A percentile compares a stretch with the other conserved stretches of the same genome.
These are phyloP conservation scores for Nesospiza acunhae DNA, from an alignment of 2,113 vertebrate genomes.

Conservation along the genomic window DNA sequence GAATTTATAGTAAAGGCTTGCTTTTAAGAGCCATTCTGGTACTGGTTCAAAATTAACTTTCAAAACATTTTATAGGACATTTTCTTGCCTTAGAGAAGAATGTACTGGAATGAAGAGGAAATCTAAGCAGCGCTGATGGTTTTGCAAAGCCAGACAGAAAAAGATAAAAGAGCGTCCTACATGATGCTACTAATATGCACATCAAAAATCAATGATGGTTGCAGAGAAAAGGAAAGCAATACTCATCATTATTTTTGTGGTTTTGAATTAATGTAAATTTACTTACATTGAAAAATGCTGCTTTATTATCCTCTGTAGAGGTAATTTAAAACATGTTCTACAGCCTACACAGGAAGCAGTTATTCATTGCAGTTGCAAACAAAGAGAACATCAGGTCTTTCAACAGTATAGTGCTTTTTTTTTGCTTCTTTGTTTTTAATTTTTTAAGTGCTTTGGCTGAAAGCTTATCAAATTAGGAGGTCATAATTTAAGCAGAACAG, in stretches of 20 bases:
- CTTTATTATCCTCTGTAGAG: background rate
- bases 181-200: background rate
- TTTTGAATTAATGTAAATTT: background rate
- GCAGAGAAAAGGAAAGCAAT: background rate
- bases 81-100: constrained; percentile 54
- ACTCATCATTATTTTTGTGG: background rate
- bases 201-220: background rate
- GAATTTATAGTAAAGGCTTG: constrained; percentile 45
- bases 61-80: constrained; percentile 33
- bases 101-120: constrained; percentile 19
- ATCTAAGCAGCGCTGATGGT: background rate
- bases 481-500: background rate
- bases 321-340: background rate
- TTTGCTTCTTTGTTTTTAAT: background rate
- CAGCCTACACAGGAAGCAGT: background rate
- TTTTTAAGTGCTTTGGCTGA: background rate
- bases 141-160: background rate
- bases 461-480: background rate
- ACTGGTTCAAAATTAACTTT: constrained; percentile 44
- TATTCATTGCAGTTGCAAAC: background rate
- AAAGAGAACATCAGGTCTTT: background rate
- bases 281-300: background rate
- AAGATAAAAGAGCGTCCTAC: background rate
- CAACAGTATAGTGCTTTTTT: background rate
- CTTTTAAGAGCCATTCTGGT: constrained; percentile 57